phyloP scores from a whole-genome alignment of 2,888 invertebrate genomes.

The Cosmia pyralina region DNA sequence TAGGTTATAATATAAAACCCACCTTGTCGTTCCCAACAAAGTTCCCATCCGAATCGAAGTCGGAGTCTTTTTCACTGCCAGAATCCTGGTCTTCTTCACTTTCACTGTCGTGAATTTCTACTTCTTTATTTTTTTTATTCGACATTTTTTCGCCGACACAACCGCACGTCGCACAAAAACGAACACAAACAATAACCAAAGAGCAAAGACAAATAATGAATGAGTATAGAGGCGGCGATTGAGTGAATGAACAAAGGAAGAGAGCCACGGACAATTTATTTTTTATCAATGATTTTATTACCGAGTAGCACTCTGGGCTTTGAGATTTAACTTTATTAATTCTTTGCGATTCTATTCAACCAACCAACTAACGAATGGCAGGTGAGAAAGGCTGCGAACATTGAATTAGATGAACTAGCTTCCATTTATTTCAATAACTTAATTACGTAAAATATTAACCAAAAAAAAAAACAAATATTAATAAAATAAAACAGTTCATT shows the following conservation, averaged over 20 bases:
- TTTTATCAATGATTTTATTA: not conserved
- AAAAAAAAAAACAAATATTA: too few species aligned
- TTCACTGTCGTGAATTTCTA: slow-evolving; percentile 82
- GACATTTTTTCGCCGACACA: slow-evolving; percentile 77
- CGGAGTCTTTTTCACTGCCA: slow-evolving; percentile 83
- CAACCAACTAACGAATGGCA: too few species aligned
- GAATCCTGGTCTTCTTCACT: slow-evolving; percentile 86
- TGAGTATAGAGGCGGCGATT: not conserved
- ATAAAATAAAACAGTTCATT: slow-evolving; percentile 6
- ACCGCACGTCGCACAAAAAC: slow-evolving; percentile 35
- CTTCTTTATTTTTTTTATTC: slow-evolving; percentile 85
- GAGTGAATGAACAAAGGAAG: not conserved
- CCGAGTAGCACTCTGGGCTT: not conserved
- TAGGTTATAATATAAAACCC: slow-evolving; percentile 78
- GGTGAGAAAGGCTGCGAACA: not conserved
- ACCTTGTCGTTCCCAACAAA: slow-evolving; percentile 91
- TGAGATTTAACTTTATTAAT: too few species aligned
- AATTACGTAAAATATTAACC: too few species aligned
- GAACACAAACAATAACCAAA: slow-evolving; percentile 49
- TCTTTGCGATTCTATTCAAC: too few species aligned
- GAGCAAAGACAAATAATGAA: slow-evolving; percentile 22
- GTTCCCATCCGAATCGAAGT: slow-evolving; percentile 87
- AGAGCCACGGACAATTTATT: not conserved
- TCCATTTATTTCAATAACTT: not conserved
- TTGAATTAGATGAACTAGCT: not conserved